A percentile compares a stretch with the other conserved stretches of the same genome.
Conservation (phyloP, 2,113 vertebrate genomes). For the Syngnathoides biaculeatus region DNA sequence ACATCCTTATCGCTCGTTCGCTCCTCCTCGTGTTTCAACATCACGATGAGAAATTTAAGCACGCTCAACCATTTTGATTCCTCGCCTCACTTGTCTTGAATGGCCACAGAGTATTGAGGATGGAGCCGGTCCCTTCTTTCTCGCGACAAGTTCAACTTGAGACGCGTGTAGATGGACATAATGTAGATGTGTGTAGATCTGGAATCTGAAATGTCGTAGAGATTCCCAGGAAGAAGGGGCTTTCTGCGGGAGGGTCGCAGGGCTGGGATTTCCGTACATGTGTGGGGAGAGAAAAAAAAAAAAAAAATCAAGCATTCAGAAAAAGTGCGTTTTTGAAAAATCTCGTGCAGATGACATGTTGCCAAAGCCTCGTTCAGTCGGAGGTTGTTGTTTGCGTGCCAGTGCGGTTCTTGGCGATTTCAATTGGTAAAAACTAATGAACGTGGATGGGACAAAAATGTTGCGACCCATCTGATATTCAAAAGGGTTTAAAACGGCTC, state of each 20-base stretch:
- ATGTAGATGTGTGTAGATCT: slow-evolving; percentile 52
- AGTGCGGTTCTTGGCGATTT: neutral
- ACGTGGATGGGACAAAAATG: too few species aligned
- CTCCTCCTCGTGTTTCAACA: slow-evolving; percentile 21
- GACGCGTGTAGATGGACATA: slow-evolving; percentile 38
- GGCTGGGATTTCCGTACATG: slow-evolving; percentile 37
- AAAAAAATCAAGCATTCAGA: neutral
- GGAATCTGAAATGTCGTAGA: slow-evolving; percentile 47
- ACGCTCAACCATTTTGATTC: slow-evolving; percentile 48
- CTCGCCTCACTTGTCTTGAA: slow-evolving; percentile 64
- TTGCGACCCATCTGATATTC: too few species aligned
- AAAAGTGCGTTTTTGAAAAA: neutral
- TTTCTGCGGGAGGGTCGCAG: slow-evolving; percentile 3
- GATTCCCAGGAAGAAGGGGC: slow-evolving; percentile 43
- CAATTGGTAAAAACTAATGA: neutral
- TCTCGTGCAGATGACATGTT: neutral
- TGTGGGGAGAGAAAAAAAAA: slow-evolving; percentile 1
- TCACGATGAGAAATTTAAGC: slow-evolving; percentile 43
- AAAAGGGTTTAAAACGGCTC: neutral
- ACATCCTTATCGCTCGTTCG: slow-evolving; percentile 11
- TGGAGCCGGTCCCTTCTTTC: slow-evolving; percentile 38
- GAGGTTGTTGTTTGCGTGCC: neutral
- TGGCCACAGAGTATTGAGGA: slow-evolving; percentile 51
- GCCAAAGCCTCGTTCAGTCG: neutral
- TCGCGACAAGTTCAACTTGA: slow-evolving; percentile 39